These are phyloP conservation scores for Drosophila parthenogenetica DNA, from an alignment of 2,888 invertebrate species.

Conservation along the genomic window DNA sequence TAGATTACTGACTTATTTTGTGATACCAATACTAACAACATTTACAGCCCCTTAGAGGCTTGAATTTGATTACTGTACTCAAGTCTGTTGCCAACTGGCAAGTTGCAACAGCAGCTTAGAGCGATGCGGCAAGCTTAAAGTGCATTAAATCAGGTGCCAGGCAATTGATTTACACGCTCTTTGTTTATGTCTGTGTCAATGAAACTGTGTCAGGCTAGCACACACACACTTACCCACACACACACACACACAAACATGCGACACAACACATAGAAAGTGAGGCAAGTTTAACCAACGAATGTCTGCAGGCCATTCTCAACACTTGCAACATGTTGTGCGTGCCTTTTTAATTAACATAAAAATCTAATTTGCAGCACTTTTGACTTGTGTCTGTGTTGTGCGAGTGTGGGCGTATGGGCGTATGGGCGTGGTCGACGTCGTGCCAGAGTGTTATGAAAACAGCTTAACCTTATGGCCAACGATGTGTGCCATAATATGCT, in stretches of 20 bases:
- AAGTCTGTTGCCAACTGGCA: not conserved
- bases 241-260: not conserved
- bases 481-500: conserved; percentile 73
- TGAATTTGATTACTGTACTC: no score
- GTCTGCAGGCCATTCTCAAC: conserved; percentile 40
- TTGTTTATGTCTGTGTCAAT: conserved; percentile 41
- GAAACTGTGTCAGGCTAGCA: conserved; percentile 44
- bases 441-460: conserved; percentile 68
- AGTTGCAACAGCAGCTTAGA: conserved; percentile 11
- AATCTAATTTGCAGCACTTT: conserved; percentile 78
- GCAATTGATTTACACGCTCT: conserved; percentile 40
- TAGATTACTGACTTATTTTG: no score
- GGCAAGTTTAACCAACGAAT: conserved; percentile 25
- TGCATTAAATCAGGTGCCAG: conserved; percentile 51
- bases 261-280: not conserved
- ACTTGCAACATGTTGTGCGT: conserved; percentile 68
- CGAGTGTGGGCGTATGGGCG: conserved; percentile 18
- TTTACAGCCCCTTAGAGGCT: no score
- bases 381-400: conserved; percentile 37
- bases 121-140: conserved; percentile 30
- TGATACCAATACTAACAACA: not conserved
- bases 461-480: conserved; percentile 80
- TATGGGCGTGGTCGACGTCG: conserved; percentile 16
- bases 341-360: conserved; percentile 80
- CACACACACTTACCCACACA: conserved; percentile 6